These are phyloP conservation scores for Prionailurus viverrinus DNA, from an alignment of 2,113 vertebrate genomes.

Conservation along the genomic window DNA sequence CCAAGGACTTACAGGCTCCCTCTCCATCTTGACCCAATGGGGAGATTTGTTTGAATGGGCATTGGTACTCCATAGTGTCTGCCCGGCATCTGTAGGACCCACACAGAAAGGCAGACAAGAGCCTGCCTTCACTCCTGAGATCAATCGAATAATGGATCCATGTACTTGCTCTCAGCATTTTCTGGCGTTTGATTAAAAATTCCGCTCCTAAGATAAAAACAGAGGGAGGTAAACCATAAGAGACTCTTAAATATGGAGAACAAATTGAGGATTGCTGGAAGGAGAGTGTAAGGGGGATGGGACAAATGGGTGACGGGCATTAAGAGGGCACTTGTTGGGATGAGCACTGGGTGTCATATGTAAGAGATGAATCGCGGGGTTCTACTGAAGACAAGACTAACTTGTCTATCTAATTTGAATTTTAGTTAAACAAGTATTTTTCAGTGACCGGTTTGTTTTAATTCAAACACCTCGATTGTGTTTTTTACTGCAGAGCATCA, in stretches of 20 bases:
- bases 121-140: not conserved
- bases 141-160: not conserved
- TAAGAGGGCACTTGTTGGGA: no score
- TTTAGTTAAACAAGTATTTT: not conserved
- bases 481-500: conserved; percentile 53
- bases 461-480: not conserved
- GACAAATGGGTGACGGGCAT: no score
- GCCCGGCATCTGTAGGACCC: fast-evolving
- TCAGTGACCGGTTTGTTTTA: not conserved
- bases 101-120: fast-evolving
- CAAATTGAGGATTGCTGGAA: no score
- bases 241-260: no score
- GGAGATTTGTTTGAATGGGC: not conserved
- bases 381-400: no score
- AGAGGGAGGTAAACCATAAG: no score
- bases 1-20: not conserved
- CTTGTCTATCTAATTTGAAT: no score
- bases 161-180: not conserved
- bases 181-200: not conserved
- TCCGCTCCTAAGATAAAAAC: no score
- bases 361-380: no score
- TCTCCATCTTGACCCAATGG: not conserved
- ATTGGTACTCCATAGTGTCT: fast-evolving
- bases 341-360: no score
- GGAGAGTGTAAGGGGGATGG: no score